Conservation (phyloP, 2,113 vertebrate species). For the Marcusenius ussheri region DNA sequence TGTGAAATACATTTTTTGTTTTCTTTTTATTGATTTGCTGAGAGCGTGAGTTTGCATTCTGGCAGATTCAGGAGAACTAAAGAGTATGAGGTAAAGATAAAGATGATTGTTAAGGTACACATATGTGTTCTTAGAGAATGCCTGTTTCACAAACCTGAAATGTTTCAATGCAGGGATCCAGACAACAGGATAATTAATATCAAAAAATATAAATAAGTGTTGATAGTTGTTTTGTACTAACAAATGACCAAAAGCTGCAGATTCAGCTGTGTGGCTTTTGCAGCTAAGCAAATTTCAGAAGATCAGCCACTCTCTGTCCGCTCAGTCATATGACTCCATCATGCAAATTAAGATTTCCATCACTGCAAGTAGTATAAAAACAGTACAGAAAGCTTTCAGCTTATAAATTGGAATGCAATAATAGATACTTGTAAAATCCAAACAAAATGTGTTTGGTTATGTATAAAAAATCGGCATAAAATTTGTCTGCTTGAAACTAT, state of each 20-base stretch:
- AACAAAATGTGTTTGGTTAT: not conserved
- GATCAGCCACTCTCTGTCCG: not conserved
- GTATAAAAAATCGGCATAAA: not conserved
- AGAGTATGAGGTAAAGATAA: not conserved
- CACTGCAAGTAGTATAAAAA: not conserved
- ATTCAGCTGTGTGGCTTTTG: not conserved
- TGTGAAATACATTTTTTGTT: not conserved
- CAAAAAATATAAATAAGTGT: not conserved
- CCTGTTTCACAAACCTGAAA: not conserved
- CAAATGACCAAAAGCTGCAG: not conserved
- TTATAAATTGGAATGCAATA: not conserved
- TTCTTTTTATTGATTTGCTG: not conserved
- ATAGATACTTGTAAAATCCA: not conserved
- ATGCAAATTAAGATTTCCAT: not conserved
- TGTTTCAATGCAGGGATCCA: not conserved
- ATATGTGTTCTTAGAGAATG: not conserved
- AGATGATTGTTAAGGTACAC: not conserved
- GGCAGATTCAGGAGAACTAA: not conserved
- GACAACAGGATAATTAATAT: not conserved
- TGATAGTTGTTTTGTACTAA: not conserved
- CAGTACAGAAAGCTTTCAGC: not conserved
- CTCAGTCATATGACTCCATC: not conserved
- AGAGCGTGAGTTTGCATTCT: not conserved
- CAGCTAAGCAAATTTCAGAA: not conserved
- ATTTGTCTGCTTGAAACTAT: not conserved